Percentiles rank a stretch among this genome's conserved stretches.
phyloP scores from a whole-genome alignment of 2,113 vertebrate genomes.

The Lota lota region DNA sequence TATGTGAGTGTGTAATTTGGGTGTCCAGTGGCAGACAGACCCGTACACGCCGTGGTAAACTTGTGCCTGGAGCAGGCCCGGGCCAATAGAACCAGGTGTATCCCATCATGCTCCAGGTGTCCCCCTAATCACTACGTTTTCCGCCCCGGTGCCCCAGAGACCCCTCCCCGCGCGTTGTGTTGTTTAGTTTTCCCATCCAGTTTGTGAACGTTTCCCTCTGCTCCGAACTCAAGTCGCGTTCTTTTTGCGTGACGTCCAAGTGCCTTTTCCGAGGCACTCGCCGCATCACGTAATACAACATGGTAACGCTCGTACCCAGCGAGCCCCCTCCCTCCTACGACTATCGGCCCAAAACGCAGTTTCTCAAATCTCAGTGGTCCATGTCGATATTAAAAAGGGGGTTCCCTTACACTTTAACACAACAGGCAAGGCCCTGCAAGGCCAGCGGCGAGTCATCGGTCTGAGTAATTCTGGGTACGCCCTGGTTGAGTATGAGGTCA shows the following conservation, averaged over 20 bases:
- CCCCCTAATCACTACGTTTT: constrained; percentile 66
- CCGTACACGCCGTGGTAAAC: constrained; percentile 27
- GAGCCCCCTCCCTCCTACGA: not conserved
- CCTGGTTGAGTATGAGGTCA: not conserved
- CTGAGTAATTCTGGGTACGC: constrained; percentile 2
- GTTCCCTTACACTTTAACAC: no score
- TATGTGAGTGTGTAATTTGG: constrained; percentile 25
- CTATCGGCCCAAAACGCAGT: no score
- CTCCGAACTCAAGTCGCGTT: no score
- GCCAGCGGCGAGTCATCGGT: not conserved
- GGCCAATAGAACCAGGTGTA: constrained; percentile 66
- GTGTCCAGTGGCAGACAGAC: constrained; percentile 51
- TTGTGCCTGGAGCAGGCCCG: constrained; percentile 53
- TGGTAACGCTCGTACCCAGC: no score
- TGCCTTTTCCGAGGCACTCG: no score
- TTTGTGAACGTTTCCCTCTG: no score
- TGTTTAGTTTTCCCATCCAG: no score
- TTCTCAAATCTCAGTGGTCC: no score
- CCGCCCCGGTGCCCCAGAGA: constrained; percentile 28
- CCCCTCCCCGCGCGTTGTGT: not conserved
- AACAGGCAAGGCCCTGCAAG: not conserved
- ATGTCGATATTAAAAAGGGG: no score
- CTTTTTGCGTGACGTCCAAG: no score
- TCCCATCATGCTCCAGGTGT: constrained; percentile 57
- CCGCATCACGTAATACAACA: no score